These are phyloP conservation scores for Lonchura striata DNA, from an alignment of 2,113 vertebrate species.

Conservation along the genomic window DNA sequence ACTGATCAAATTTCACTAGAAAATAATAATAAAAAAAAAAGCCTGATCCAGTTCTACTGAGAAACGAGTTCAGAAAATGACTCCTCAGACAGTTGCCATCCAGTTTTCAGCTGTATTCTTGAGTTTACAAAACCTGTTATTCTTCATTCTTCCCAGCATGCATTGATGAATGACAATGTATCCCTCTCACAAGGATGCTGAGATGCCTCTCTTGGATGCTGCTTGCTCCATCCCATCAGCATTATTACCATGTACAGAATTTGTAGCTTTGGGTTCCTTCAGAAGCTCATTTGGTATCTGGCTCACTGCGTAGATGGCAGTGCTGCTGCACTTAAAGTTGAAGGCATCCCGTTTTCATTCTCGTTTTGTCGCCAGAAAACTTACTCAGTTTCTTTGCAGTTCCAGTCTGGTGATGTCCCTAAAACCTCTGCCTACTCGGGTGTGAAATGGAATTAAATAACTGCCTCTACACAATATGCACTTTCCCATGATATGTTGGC, in stretches of 20 bases:
- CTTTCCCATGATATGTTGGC: background rate
- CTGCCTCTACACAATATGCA: background rate
- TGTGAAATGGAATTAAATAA: background rate
- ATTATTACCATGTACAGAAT: background rate
- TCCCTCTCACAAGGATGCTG: background rate
- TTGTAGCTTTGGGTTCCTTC: background rate
- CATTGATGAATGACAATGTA: rapidly evolving
- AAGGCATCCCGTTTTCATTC: background rate
- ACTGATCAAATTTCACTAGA: background rate
- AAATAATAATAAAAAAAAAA: background rate
- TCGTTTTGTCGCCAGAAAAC: background rate
- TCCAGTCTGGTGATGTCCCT: background rate
- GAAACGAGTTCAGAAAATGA: background rate
- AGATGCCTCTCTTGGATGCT: background rate
- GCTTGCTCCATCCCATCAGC: background rate
- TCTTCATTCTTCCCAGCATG: background rate
- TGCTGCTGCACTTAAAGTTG: background rate
- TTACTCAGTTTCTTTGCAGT: background rate
- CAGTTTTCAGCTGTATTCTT: background rate
- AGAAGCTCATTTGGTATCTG: background rate
- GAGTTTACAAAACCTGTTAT: background rate
- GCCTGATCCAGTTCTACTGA: background rate
- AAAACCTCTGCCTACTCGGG: background rate
- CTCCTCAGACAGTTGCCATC: background rate
- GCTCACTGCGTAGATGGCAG: background rate